Conservation (phyloP, 2,797 vertebrate species). For the Emys orbicularis region DNA sequence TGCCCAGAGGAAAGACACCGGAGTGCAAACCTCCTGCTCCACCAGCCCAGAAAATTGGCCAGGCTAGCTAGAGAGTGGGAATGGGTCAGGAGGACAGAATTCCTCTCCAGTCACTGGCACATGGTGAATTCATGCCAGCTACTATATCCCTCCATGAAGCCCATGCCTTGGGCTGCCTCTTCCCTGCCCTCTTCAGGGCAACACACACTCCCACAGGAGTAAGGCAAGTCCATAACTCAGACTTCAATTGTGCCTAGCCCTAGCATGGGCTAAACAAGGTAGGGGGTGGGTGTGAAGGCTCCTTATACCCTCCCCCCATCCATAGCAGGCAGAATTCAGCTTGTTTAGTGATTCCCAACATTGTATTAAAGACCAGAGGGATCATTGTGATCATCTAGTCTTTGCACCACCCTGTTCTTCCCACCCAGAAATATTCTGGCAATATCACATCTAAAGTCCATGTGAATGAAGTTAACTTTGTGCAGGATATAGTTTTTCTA, state of each 20-base stretch:
- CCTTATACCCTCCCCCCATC: neutral
- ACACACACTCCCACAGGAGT: neutral
- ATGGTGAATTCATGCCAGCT: slow-evolving; percentile 33
- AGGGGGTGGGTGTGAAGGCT: neutral
- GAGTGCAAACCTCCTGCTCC: neutral
- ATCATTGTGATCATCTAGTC: neutral
- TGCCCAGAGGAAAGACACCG: slow-evolving; percentile 26
- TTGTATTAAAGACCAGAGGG: neutral
- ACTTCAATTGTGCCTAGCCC: neutral
- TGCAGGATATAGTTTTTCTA: neutral
- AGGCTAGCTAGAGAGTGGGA: neutral
- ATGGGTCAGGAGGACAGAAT: slow-evolving; percentile 2
- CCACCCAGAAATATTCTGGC: neutral
- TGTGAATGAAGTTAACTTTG: neutral
- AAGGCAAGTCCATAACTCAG: neutral
- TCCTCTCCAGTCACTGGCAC: slow-evolving; percentile 37
- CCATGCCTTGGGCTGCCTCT: neutral
- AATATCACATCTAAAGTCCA: neutral
- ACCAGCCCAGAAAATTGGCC: slow-evolving; percentile 29
- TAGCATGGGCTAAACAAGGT: neutral
- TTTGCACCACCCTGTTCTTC: neutral
- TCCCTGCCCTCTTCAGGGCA: neutral
- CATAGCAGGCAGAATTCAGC: neutral
- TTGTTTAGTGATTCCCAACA: neutral
- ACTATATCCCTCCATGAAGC: slow-evolving; percentile 23